Base-by-base conservation (phyloP, 2,888 invertebrate species). In the Coelopa pilipes region DNA sequence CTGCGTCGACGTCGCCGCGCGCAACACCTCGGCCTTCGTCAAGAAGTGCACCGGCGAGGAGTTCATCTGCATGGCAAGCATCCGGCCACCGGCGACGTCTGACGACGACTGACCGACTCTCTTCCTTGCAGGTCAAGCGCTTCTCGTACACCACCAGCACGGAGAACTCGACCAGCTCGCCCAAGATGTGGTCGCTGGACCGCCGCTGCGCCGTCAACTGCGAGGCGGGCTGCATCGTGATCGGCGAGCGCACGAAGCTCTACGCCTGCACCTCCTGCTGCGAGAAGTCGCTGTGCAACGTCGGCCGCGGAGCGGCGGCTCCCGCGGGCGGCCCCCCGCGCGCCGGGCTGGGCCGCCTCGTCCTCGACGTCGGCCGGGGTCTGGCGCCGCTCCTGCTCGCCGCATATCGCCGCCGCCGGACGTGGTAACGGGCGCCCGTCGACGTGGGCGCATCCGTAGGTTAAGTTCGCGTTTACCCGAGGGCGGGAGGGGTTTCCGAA, bases 191-290 rank as follows among this genome's bases (percentile, higher is more conserved):
- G 95, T 92, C 94, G 0, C 84, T 96, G 74, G 94, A 95, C 85
- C 89, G 96, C 13, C 93, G 94, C 84, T 96, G 96, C 84, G 91
- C 94, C 0, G 92, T 92, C 80, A 92, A 92, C 82, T 96, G 96
- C 87, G 95, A 96, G 80, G 92, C 95, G 0, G 96, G 95, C 13
- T 96, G 96, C 87, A 95, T 96, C 81, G 91, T 96, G 68, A 95
- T 96, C 78, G 96, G 96, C 0, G 96, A 96, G 85, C 89, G 96
- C 67, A 96, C 95, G 7, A 96, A 96, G 84, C 88, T 96, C 0
- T 94, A 94, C 87, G 94, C 95, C 15, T 96, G 96, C 86, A 95
- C 95, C 0, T 92, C 94, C 0, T 96, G 96, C 83, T 96, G 96
- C 86, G 92, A 92, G 78, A 90, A 91, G 12, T 92, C 93, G 5